Evolutionary conservation across 2,888 invertebrate species (phyloP).

Genomic region (Arrhopalites spinosus): DNA sequence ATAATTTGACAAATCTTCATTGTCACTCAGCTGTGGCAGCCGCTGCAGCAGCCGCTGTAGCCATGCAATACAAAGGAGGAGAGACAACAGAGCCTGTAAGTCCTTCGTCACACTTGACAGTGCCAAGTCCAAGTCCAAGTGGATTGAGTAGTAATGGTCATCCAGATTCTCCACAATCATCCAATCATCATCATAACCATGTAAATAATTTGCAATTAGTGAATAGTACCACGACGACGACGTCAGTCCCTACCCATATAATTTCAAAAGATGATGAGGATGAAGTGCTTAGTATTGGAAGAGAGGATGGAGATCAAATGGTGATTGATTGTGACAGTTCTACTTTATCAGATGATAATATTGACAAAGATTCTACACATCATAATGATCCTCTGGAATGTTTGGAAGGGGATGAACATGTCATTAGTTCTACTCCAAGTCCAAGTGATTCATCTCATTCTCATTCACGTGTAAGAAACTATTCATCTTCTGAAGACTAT

Average conservation of each 20-base stretch:
- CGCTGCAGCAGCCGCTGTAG: conserved; percentile 23
- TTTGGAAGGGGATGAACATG: conserved; percentile 23
- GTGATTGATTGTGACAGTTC: conserved; percentile 54
- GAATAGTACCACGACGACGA: neutral
- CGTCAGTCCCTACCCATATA: neutral
- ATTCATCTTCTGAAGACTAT: conserved; percentile 37
- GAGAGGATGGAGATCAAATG: conserved; percentile 51
- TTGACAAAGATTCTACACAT: conserved; percentile 14
- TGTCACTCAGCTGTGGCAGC: conserved; percentile 21
- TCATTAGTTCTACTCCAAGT: conserved; percentile 30
- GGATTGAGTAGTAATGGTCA: conserved; percentile 14
- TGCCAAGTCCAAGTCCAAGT: conserved; percentile 47
- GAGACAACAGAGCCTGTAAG: conserved; percentile 35
- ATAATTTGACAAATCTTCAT: conserved; percentile 19
- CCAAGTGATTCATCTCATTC: conserved; percentile 35
- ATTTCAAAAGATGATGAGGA: conserved; percentile 47
- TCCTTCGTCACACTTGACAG: conserved; percentile 43
- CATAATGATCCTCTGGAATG: conserved; percentile 29
- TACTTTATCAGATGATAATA: conserved; percentile 40
- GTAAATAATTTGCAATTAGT: neutral
- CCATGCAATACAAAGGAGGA: conserved; percentile 32
- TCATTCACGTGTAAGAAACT: conserved; percentile 19
- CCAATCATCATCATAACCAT: neutral
- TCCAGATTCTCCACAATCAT: conserved; percentile 22
- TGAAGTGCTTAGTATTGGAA: conserved; percentile 54